Evolutionary conservation across 2,797 vertebrate genomes (phyloP).

Genomic region (Gobionotothen gibberifrons): DNA sequence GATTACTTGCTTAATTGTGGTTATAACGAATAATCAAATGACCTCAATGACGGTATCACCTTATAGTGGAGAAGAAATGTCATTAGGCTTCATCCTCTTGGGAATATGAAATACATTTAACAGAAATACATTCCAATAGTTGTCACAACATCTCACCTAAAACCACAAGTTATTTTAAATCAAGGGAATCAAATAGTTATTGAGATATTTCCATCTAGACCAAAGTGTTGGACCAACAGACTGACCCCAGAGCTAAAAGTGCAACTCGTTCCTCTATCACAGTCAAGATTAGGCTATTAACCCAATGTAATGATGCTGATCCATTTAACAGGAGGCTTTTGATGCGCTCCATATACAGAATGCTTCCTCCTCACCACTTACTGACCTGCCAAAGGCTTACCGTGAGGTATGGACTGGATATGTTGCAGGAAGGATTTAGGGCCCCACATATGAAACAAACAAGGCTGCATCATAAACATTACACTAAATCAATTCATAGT

Average conservation of each 20-base stretch:
- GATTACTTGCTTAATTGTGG: no score
- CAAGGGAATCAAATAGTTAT: not conserved
- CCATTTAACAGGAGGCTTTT: conserved; percentile 45
- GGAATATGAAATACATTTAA: no score
- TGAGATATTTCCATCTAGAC: not conserved
- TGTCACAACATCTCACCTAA: no score
- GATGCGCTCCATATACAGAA: conserved; percentile 36
- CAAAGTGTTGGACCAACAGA: not conserved
- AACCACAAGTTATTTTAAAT: no score
- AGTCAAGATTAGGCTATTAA: conserved; percentile 30
- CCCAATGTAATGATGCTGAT: conserved; percentile 43
- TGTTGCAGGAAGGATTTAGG: conserved; percentile 19
- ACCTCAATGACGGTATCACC: no score
- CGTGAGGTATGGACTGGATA: not conserved
- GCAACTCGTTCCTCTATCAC: not conserved
- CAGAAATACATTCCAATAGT: no score
- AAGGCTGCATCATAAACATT: conserved; percentile 33
- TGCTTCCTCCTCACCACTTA: not conserved
- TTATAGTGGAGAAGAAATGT: no score
- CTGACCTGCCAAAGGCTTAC: conserved; percentile 13
- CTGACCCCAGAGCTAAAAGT: not conserved
- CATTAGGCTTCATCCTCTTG: no score
- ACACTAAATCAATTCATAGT: conserved; percentile 29
- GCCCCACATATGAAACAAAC: not conserved
- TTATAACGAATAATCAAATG: no score